These are phyloP conservation scores for Steinernema khuongi DNA, from an alignment of 1,140 invertebrate species.

Conservation along the genomic window DNA sequence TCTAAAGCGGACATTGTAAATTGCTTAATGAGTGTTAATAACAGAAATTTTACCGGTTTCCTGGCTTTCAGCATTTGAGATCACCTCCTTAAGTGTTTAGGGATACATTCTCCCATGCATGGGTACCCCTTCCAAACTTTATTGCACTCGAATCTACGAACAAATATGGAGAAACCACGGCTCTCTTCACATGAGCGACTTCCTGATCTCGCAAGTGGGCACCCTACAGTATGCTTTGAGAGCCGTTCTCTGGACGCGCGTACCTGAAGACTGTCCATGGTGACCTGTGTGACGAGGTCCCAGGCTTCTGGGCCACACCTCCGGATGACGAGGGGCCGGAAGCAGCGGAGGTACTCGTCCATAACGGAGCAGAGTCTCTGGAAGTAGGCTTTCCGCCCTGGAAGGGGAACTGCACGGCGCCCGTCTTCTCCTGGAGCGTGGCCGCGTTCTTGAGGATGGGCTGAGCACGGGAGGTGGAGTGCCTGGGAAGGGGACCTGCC, in stretches of 20 bases:
- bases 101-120: no score
- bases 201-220: constrained; percentile 1
- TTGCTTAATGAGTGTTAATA: no score
- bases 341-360: constrained; percentile 42
- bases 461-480: constrained; percentile 18
- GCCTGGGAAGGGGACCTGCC: neutral
- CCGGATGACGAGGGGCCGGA: constrained; percentile 32
- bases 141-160: no score
- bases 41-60: no score
- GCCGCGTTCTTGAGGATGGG: constrained; percentile 39
- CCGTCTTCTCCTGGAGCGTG: constrained; percentile 38
- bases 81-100: no score
- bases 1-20: no score
- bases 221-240: neutral
- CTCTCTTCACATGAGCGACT: neutral
- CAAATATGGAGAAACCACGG: no score
- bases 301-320: constrained; percentile 38
- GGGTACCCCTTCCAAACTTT: no score
- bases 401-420: constrained; percentile 38
- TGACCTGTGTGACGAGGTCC: constrained; percentile 29
- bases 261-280: neutral
- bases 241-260: neutral
- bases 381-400: constrained; percentile 36
- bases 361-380: constrained; percentile 33
- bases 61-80: no score